Evolutionary conservation across 2,797 vertebrate species (phyloP).

Genomic region (Eospalax fontanierii): DNA sequence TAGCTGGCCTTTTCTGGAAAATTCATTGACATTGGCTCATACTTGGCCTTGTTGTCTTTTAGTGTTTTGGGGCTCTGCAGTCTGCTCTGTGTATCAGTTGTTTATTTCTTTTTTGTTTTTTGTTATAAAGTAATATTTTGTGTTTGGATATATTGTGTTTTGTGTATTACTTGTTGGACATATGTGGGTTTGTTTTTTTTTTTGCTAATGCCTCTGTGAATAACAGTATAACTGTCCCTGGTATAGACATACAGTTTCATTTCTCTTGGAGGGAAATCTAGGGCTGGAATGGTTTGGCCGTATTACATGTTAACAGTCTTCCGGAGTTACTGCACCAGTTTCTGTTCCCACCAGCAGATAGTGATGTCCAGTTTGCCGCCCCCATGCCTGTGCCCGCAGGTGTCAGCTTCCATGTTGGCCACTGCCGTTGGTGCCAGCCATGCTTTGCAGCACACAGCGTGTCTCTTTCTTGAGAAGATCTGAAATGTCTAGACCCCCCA

Average conservation of each 20-base stretch:
- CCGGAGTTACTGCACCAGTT: neutral
- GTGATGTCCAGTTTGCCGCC: neutral
- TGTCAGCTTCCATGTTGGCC: neutral
- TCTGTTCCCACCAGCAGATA: neutral
- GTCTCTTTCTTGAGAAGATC: slow-evolving; percentile 43
- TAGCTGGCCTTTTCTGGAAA: slow-evolving; percentile 42
- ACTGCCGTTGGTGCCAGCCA: neutral
- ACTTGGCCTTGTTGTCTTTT: neutral
- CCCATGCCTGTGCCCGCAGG: neutral
- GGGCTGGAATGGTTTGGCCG: neutral
- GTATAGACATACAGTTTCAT: neutral
- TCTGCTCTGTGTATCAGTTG: neutral
- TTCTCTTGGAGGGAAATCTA: neutral
- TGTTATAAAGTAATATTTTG: neutral
- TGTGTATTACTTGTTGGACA: neutral
- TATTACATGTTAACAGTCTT: neutral
- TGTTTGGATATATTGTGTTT: neutral
- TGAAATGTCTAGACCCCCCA: neutral
- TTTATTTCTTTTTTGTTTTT: neutral
- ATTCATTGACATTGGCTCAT: neutral
- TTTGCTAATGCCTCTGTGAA: neutral
- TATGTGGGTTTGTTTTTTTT: neutral
- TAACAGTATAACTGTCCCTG: neutral
- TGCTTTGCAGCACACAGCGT: neutral
- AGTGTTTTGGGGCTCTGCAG: neutral